Evolutionary conservation across 2,888 invertebrate genomes (phyloP), one percentile per base, ranked within the genome.

Genomic region (Diarsia mendica): DNA sequence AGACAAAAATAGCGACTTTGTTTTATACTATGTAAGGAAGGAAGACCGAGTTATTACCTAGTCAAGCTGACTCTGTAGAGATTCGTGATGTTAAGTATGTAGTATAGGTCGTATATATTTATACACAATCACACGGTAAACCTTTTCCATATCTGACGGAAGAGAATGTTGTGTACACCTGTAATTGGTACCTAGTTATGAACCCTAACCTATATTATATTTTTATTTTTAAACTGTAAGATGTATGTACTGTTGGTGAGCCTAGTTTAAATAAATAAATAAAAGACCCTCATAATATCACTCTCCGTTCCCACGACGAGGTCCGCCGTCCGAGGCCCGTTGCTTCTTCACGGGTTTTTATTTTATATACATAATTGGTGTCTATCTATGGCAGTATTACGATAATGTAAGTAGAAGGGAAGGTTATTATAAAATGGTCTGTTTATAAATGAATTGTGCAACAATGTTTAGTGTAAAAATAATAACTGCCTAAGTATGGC

Each of bases 391-490:
- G 23, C 77, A 77, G n/a, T 20, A 48, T 39, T 51, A 39, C 15
- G 20, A 75, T 20, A 51, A 28, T 11, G 53, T 65, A 46, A 66
- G 46, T 65, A 76, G 13, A 64, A 51, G 46, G 23, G 49, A 77
- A 44, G 49, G 75, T 67, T 67, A n/a, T n/a, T n/a, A n/a, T n/a
- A 58, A 58, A 67, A 39, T 67, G 28, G 44, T 58, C 9, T 66
- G n/a, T 48, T 15, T 39, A 48, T 39, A 63, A 28, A 75, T 55
- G 23, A 58, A 39, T 67, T 67, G 28, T 49, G 58, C 28, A 75
- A 68, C 28, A 23, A 49, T 68, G 44, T 75, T 64, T 53, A 60
- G 68, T 67, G 58, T 58, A 49, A 49, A 10, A 58, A 75, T 58
- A 49, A 58, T 67, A 28, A 77, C 55, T 18, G 33, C 28, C 33